Percentiles rank a stretch among this genome's conserved stretches.
phyloP scores from a whole-genome alignment of 1,140 invertebrate genomes.

The Bombus soroeensis region DNA sequence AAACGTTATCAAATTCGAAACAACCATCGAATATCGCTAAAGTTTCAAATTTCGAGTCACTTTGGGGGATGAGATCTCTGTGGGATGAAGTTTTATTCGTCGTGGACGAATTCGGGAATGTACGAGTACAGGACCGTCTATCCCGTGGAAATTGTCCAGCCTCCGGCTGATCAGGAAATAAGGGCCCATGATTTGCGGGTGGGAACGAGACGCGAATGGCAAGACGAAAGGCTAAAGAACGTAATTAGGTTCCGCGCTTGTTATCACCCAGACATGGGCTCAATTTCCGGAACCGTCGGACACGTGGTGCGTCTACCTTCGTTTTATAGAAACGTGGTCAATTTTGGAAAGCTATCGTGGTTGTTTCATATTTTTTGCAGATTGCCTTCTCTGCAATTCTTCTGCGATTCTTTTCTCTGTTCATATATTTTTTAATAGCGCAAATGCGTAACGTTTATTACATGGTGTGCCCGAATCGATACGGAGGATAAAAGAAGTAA shows the following conservation, averaged over 20 bases:
- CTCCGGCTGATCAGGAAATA: constrained; percentile 58
- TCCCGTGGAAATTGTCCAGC: constrained; percentile 43
- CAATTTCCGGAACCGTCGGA: constrained; percentile 52
- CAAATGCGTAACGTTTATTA: too few relatives aligned
- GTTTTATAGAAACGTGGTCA: not conserved
- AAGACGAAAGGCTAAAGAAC: constrained; percentile 38
- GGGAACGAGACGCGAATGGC: constrained; percentile 15
- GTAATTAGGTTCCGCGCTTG: constrained; percentile 58
- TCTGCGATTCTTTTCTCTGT: too few relatives aligned
- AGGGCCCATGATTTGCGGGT: constrained; percentile 8
- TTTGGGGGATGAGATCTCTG: too few relatives aligned
- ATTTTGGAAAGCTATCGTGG: not conserved
- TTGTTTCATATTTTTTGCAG: not conserved
- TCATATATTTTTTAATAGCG: too few relatives aligned
- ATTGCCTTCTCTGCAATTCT: too few relatives aligned
- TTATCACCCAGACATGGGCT: constrained; percentile 50
- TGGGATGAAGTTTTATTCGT: not conserved
- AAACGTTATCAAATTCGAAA: not conserved
- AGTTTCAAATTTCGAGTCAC: not conserved
- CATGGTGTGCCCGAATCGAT: too few relatives aligned
- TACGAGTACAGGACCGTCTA: not conserved
- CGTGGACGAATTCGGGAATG: not conserved
- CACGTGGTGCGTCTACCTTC: not conserved
- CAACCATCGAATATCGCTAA: too few relatives aligned
- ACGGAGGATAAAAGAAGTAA: too few relatives aligned